These are phyloP conservation scores for Campopleginae sp. DNA, from an alignment of 2,888 invertebrate genomes.

Conservation along the genomic window DNA sequence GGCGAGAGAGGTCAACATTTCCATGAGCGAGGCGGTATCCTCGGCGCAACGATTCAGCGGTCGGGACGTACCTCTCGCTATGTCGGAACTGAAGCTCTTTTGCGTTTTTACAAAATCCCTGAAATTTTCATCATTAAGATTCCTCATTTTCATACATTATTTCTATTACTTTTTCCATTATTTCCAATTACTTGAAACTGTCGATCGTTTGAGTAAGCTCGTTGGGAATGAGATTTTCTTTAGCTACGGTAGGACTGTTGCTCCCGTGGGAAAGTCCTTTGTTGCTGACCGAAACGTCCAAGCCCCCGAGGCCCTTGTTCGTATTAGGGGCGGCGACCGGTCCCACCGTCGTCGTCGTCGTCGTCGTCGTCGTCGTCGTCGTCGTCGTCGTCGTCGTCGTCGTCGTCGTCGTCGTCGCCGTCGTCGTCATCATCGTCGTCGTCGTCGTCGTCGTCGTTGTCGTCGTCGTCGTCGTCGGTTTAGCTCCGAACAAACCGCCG, in stretches of 20 bases:
- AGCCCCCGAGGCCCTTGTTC: conserved; percentile 89
- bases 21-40: conserved; percentile 87
- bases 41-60: conserved; percentile 88
- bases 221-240: conserved; percentile 90
- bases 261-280: conserved; percentile 83
- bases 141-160: conserved; percentile 7
- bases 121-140: not conserved
- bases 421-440: too few relatives aligned
- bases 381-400: conserved; percentile 71
- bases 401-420: conserved; percentile 70
- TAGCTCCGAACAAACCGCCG: conserved; percentile 77
- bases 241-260: conserved; percentile 85
- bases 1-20: conserved; percentile 87
- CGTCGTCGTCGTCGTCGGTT: conserved; percentile 72
- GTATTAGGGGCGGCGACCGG: conserved; percentile 79
- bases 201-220: conserved; percentile 92
- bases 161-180: not conserved
- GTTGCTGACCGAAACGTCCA: conserved; percentile 85
- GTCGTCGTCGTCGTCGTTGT: too few relatives aligned
- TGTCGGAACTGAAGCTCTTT: conserved; percentile 92
- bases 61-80: conserved; percentile 89
- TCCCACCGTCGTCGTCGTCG: conserved; percentile 69
- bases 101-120: conserved; percentile 93
- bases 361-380: conserved; percentile 69
- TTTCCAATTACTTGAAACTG: conserved; percentile 87